Evolutionary conservation across 2,113 vertebrate species (phyloP).

Genomic region (Leucopsar rothschildi): DNA sequence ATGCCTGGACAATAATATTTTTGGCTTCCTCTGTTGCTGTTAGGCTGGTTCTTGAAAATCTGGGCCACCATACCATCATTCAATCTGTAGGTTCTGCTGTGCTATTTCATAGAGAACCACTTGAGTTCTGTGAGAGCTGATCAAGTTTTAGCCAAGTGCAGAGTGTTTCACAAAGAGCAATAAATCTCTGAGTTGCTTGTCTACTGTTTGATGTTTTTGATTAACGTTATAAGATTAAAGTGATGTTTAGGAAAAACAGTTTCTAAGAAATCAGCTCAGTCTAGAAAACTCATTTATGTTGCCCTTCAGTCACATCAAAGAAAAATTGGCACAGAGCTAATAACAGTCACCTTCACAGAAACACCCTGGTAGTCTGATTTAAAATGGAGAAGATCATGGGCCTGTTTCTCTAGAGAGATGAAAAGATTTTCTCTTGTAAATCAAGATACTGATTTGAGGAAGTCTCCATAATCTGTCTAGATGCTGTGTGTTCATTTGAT

Average conservation of each 20-base stretch:
- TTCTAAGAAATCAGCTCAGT: not conserved
- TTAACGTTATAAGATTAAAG: not conserved
- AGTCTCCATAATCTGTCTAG: not conserved
- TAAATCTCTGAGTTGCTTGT: not conserved
- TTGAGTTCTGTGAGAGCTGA: not conserved
- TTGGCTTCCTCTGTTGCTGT: not conserved
- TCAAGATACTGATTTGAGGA: not conserved
- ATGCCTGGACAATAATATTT: not conserved
- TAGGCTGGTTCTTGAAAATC: not conserved
- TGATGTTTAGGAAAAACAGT: not conserved
- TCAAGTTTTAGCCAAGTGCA: not conserved
- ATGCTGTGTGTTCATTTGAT: not conserved
- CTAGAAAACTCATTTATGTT: not conserved
- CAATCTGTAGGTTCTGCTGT: not conserved
- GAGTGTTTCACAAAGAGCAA: not conserved
- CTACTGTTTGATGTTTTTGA: not conserved
- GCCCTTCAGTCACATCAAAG: not conserved
- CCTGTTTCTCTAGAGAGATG: not conserved
- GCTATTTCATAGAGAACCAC: not conserved
- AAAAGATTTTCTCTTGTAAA: not conserved
- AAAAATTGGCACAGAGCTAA: not conserved
- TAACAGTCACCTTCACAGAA: not conserved
- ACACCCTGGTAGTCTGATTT: not conserved
- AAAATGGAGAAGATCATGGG: not conserved
- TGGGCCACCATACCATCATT: not conserved